A percentile compares a stretch with the other conserved stretches of the same genome.
Conservation (phyloP, 2,113 vertebrate species). For the Neolamprologus tretocephalus region DNA sequence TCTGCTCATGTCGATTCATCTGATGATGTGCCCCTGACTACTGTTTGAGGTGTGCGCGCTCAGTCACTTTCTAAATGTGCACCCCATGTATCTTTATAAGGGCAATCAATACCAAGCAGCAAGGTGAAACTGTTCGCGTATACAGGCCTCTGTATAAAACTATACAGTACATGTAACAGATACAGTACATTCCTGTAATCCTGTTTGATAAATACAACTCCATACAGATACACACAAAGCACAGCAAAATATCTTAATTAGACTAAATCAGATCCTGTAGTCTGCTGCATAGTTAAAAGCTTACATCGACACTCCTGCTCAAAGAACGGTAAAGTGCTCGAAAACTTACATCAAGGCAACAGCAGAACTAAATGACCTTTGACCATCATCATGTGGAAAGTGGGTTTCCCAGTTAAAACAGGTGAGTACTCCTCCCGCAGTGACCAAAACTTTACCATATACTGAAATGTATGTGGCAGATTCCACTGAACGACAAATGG, state of each 20-base stretch:
- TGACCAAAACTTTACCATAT: neutral
- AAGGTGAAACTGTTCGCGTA: neutral
- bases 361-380: slow-evolving; percentile 1
- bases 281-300: slow-evolving; percentile 58
- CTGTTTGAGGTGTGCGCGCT: neutral
- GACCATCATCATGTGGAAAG: neutral
- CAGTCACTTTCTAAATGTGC: neutral
- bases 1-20: neutral
- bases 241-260: slow-evolving; percentile 5
- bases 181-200: slow-evolving; percentile 18
- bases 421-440: neutral
- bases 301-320: slow-evolving; percentile 22
- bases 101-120: slow-evolving; percentile 27
- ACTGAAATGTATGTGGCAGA: neutral
- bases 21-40: neutral
- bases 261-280: neutral
- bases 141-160: neutral
- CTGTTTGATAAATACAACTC: neutral
- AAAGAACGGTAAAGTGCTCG: slow-evolving; percentile 52
- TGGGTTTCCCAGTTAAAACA: neutral
- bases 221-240: slow-evolving; percentile 1
- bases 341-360: slow-evolving; percentile 35
- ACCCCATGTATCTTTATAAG: neutral
- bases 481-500: neutral
- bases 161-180: neutral